phyloP scores from a whole-genome alignment of 2,888 invertebrate species.

The Yponomeuta malinellus region DNA sequence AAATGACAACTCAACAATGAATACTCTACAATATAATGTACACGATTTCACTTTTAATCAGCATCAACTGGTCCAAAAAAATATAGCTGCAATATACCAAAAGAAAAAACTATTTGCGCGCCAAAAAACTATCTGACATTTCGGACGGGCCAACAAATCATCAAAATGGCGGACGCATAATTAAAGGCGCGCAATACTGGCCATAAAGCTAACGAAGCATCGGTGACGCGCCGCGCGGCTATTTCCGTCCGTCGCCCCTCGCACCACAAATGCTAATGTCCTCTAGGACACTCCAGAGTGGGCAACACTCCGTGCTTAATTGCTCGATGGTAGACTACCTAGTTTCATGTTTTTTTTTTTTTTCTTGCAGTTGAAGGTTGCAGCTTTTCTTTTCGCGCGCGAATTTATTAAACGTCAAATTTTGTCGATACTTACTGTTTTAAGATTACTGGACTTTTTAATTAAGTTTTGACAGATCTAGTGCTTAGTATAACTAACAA shows the following conservation, averaged over 20 bases:
- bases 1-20: too few species aligned
- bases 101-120: slow-evolving; percentile 29
- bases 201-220: slow-evolving; percentile 51
- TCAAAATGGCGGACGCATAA: slow-evolving; percentile 50
- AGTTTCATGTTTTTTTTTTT: background rate
- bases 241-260: slow-evolving; percentile 68
- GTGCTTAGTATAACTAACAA: too few species aligned
- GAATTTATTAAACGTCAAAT: too few species aligned
- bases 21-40: too few species aligned
- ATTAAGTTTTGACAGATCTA: too few species aligned
- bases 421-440: too few species aligned
- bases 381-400: too few species aligned
- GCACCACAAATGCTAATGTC: slow-evolving; percentile 69
- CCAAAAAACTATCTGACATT: slow-evolving; percentile 38
- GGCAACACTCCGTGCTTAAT: slow-evolving; percentile 26
- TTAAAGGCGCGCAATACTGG: slow-evolving; percentile 68
- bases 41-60: too few species aligned
- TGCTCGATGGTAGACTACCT: slow-evolving; percentile 6
- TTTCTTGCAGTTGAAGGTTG: background rate
- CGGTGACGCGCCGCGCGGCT: slow-evolving; percentile 61
- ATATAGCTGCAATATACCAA: background rate
- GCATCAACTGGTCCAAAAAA: background rate
- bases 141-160: slow-evolving; percentile 60
- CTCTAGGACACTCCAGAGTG: slow-evolving; percentile 56
- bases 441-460: too few species aligned